Conservation (phyloP, 1,140 invertebrate genomes). For the Aphidius ervi region DNA sequence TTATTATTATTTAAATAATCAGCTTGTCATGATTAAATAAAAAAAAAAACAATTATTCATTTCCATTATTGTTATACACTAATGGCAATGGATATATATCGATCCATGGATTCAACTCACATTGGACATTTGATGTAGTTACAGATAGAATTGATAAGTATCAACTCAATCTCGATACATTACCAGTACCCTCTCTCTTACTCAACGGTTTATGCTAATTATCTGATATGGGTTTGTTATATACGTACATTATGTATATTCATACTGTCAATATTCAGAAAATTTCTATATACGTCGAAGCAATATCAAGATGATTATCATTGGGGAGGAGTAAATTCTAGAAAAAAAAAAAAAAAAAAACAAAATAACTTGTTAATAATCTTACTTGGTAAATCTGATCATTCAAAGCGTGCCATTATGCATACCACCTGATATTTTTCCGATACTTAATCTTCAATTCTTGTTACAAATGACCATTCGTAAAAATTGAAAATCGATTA, state of each 20-base stretch:
- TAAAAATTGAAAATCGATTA: conserved; percentile 17
- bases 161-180: not conserved
- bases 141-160: too few relatives aligned
- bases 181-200: conserved; percentile 20
- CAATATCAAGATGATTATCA: conserved; percentile 48
- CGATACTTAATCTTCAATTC: not conserved
- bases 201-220: conserved; percentile 42
- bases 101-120: too few relatives aligned
- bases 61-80: too few relatives aligned
- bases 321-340: not conserved
- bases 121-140: too few relatives aligned
- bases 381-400: conserved; percentile 39
- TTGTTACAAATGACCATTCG: conserved; percentile 10
- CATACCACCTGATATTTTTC: conserved; percentile 26
- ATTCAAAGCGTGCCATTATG: conserved; percentile 46
- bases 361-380: conserved; percentile 38
- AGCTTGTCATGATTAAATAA: not conserved
- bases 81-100: too few relatives aligned
- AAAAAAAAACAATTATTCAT: too few relatives aligned
- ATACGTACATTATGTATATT: too few relatives aligned
- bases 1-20: not conserved
- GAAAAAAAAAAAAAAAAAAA: too few relatives aligned
- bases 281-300: conserved; percentile 34
- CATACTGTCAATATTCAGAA: conserved; percentile 17
- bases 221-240: conserved; percentile 38